Evolutionary conservation across 2,113 vertebrate genomes (phyloP).

Genomic region (Casuarius casuarius): DNA sequence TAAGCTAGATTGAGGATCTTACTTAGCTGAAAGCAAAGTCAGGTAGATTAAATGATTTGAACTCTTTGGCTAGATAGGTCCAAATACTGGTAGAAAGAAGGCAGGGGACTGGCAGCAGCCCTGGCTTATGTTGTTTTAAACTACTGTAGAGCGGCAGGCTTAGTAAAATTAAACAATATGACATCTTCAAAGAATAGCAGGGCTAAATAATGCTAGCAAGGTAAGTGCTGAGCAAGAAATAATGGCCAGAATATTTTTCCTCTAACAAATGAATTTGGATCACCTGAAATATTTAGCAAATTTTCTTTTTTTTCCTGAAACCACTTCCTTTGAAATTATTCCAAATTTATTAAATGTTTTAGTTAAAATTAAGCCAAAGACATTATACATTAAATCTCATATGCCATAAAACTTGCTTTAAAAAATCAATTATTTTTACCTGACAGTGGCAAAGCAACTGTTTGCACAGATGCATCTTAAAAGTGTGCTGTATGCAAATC

Average conservation of each 20-base stretch:
- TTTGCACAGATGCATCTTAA: background rate
- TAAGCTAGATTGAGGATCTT: background rate
- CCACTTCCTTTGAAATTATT: background rate
- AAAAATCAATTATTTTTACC: background rate
- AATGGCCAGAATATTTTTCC: background rate
- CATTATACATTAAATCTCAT: background rate
- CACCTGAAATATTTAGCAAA: background rate
- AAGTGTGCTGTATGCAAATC: background rate
- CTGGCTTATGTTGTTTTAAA: background rate
- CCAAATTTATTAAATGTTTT: background rate
- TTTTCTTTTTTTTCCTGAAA: background rate
- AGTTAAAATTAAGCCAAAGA: background rate
- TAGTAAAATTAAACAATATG: background rate
- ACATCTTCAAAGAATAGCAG: background rate
- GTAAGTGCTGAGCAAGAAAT: background rate
- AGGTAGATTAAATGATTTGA: background rate
- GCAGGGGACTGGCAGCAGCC: background rate
- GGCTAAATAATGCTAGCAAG: background rate
- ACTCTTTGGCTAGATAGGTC: background rate
- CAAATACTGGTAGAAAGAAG: background rate
- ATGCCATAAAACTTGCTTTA: background rate
- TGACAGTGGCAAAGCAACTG: background rate
- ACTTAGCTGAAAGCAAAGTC: background rate
- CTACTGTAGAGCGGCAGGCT: background rate
- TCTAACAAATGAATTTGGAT: background rate